phyloP scores from a whole-genome alignment of 1,140 invertebrate genomes.

The Hypothenemus hampei region DNA sequence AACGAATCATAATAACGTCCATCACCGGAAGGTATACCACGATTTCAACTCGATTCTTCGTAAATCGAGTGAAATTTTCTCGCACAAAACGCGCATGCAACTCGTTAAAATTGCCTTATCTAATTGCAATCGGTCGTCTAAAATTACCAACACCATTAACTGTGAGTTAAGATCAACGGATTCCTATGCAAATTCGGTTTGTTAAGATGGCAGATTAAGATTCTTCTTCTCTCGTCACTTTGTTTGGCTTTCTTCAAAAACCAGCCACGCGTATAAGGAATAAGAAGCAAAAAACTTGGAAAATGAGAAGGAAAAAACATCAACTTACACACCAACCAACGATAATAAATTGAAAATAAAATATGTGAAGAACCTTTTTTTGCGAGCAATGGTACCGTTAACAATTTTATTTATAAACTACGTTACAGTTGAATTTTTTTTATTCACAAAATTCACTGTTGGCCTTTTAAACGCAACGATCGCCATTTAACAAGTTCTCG shows the following conservation, averaged over 20 bases:
- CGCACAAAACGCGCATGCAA: not conserved
- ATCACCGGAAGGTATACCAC: too few species aligned
- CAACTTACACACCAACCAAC: too few species aligned
- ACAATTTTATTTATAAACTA: too few species aligned
- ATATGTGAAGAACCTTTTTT: constrained; percentile 2
- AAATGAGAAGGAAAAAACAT: too few species aligned
- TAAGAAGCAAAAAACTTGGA: not conserved
- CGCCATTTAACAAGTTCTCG: too few species aligned
- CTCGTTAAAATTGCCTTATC: too few species aligned
- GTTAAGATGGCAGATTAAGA: constrained; percentile 12
- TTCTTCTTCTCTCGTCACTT: constrained; percentile 11
- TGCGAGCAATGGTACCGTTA: too few species aligned
- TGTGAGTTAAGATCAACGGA: constrained; percentile 6
- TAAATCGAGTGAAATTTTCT: not conserved
- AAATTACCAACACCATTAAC: constrained; percentile 9
- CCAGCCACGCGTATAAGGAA: constrained; percentile 8
- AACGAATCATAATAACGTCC: too few species aligned
- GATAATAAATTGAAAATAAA: not conserved
- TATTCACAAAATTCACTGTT: too few species aligned
- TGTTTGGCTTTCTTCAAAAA: constrained; percentile 5
- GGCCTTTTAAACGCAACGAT: not conserved
- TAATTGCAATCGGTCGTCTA: constrained; percentile 4
- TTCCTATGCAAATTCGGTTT: constrained; percentile 12
- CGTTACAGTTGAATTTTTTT: too few species aligned
- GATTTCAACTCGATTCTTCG: too few species aligned